These are phyloP conservation scores for Rousettus madagascariensis DNA, from an alignment of 2,797 vertebrate genomes.

Conservation along the genomic window DNA sequence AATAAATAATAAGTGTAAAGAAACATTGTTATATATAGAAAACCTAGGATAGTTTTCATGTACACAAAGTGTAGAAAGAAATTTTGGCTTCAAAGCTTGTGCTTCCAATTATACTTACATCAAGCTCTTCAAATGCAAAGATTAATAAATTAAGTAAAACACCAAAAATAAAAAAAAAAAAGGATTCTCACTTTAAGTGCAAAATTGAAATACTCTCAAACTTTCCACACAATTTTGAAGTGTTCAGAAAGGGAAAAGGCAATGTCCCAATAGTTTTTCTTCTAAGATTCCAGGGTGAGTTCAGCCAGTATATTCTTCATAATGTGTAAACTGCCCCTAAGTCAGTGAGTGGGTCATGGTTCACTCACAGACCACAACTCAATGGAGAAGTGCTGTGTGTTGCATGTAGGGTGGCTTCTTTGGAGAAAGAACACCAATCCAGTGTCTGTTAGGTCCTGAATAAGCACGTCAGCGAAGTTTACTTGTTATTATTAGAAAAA, in stretches of 20 bases:
- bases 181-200: neutral
- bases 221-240: neutral
- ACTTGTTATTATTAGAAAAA: neutral
- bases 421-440: neutral
- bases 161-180: neutral
- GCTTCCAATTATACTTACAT: neutral
- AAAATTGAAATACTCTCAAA: constrained; percentile 20
- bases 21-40: neutral
- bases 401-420: neutral
- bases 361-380: neutral
- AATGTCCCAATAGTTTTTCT: neutral
- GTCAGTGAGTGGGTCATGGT: neutral
- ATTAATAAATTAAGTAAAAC: constrained; percentile 37
- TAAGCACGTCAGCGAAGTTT: neutral
- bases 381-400: neutral
- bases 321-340: neutral
- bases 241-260: neutral
- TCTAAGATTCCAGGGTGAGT: neutral
- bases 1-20: neutral
- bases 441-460: neutral
- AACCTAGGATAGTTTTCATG: neutral
- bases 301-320: neutral
- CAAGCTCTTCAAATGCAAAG: neutral
- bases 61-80: neutral
- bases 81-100: neutral